These are phyloP conservation scores for Tenualosa ilisha DNA, from an alignment of 2,797 vertebrate genomes.

Conservation along the genomic window DNA sequence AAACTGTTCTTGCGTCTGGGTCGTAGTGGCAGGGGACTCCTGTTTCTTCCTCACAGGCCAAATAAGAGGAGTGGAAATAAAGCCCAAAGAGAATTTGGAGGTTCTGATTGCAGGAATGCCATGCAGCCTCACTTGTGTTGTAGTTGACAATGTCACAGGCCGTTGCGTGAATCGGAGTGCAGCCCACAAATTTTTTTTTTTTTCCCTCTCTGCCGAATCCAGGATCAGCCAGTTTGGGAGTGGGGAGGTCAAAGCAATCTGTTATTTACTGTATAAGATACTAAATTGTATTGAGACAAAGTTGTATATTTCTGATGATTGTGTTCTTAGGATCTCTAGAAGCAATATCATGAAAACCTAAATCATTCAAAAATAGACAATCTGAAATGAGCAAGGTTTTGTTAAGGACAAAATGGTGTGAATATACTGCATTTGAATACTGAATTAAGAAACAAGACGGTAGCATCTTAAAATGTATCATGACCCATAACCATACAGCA, in stretches of 20 bases:
- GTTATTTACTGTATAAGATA: constrained; percentile 34
- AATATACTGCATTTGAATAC: not conserved
- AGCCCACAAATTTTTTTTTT: constrained; percentile 65
- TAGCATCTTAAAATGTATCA: not conserved
- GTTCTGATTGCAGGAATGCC: constrained; percentile 52
- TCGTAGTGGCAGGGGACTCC: constrained; percentile 43
- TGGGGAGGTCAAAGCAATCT: constrained; percentile 52
- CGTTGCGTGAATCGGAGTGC: constrained; percentile 54
- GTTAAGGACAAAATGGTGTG: not conserved
- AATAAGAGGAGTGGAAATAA: constrained; percentile 83
- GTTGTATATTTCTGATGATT: not conserved
- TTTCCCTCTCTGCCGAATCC: constrained; percentile 66
- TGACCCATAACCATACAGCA: no score
- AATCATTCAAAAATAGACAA: not conserved
- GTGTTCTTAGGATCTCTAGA: not conserved
- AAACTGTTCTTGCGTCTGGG: constrained; percentile 48
- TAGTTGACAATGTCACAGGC: constrained; percentile 38
- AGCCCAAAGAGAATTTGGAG: constrained; percentile 73
- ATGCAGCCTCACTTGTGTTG: constrained; percentile 40
- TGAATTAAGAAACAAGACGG: not conserved
- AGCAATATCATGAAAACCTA: not conserved
- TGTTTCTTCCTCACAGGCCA: constrained; percentile 80
- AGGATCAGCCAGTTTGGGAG: constrained; percentile 51
- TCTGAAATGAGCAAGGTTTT: not conserved
- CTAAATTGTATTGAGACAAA: not conserved